A percentile compares a stretch with the other conserved stretches of the same genome.
These are phyloP conservation scores for Discoglossus pictus DNA, from an alignment of 2,797 vertebrate species.

Conservation along the genomic window DNA sequence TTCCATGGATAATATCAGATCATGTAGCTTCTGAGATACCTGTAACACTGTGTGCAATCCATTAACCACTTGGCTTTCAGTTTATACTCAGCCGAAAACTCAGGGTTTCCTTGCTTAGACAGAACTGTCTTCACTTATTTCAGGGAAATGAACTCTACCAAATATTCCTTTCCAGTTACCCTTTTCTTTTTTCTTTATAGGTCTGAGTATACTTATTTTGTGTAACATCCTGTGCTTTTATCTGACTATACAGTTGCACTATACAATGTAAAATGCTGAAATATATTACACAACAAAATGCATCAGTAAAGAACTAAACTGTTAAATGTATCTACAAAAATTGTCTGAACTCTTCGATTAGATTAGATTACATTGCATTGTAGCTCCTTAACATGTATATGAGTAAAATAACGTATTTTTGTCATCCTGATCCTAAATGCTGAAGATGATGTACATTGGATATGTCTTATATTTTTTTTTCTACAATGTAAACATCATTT, in stretches of 20 bases:
- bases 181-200: too few species aligned
- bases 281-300: slow-evolving; percentile 8
- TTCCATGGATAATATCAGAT: too few species aligned
- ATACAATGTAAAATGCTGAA: slow-evolving; percentile 2
- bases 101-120: slow-evolving; percentile 19
- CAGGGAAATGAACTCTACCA: slow-evolving; percentile 43
- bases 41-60: too few species aligned
- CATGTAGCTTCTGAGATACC: too few species aligned
- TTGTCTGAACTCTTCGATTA: background rate
- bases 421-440: slow-evolving; percentile 28
- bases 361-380: slow-evolving; percentile 12
- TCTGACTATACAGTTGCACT: background rate
- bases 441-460: slow-evolving; percentile 42
- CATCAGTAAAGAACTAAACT: background rate
- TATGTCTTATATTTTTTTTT: slow-evolving; percentile 24
- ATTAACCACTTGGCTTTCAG: too few species aligned
- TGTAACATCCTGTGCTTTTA: too few species aligned
- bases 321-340: background rate
- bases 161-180: slow-evolving; percentile 8
- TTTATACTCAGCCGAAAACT: slow-evolving; percentile 14
- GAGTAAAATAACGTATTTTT: slow-evolving; percentile 3
- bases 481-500: slow-evolving; percentile 27
- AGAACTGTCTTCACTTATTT: background rate
- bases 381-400: slow-evolving; percentile 9
- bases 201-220: background rate